Conservation (phyloP, 2,113 vertebrate genomes). For the Dasyornis broadbenti region DNA sequence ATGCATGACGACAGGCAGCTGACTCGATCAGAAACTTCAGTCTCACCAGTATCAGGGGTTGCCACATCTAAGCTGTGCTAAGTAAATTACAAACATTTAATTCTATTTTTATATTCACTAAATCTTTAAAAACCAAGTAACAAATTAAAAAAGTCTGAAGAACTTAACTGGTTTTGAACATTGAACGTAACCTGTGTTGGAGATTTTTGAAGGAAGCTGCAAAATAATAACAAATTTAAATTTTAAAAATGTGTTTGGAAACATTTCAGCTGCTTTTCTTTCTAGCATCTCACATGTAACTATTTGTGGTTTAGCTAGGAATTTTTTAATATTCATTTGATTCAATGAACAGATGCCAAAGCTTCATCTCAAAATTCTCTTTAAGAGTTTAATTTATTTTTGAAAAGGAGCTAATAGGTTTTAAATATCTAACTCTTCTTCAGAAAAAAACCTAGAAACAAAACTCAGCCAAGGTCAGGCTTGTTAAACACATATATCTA, state of each 20-base stretch:
- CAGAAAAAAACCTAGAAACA: background rate
- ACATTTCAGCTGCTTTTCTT: background rate
- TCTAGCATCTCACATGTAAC: background rate
- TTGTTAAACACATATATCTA: background rate
- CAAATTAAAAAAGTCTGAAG: background rate
- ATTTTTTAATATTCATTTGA: constrained; percentile 57
- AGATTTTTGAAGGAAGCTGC: background rate
- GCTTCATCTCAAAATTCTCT: constrained; percentile 5
- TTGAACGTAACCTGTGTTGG: background rate
- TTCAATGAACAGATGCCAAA: constrained; percentile 19
- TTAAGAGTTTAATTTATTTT: constrained; percentile 36
- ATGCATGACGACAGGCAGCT: background rate
- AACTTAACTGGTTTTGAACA: background rate
- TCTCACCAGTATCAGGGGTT: background rate
- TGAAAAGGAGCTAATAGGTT: constrained; percentile 20
- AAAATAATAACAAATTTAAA: constrained; percentile 1
- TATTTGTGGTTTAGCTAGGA: constrained; percentile 38
- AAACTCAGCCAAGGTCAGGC: constrained; percentile 25
- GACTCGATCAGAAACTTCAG: background rate
- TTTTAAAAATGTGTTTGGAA: constrained; percentile 19
- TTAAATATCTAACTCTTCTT: constrained; percentile 11
- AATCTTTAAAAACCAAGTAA: background rate
- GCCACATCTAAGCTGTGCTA: background rate
- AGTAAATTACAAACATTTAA: background rate
- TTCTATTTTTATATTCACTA: background rate